These are phyloP conservation scores for Gymnopithys bicolor DNA, from an alignment of 2,797 vertebrate genomes.

Conservation along the genomic window DNA sequence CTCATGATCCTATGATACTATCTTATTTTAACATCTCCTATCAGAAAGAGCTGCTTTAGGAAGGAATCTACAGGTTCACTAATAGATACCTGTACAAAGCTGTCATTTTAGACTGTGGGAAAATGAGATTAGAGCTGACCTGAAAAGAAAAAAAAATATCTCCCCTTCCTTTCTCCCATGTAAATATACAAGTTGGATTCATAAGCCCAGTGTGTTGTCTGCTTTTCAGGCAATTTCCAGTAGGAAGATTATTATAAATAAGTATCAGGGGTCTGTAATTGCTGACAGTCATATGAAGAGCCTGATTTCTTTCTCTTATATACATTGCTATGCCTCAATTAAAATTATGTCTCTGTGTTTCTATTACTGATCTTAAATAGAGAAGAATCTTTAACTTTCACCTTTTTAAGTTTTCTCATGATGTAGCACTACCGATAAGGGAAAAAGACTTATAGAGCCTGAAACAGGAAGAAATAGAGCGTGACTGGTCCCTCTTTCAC, in stretches of 20 bases:
- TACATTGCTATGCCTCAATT: background rate
- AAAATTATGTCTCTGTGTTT: background rate
- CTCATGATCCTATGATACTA: background rate
- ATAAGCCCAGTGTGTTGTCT: background rate
- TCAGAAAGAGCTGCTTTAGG: background rate
- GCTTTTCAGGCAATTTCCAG: background rate
- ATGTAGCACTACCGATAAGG: background rate
- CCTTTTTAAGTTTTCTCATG: background rate
- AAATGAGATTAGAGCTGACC: background rate
- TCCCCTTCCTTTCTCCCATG: background rate
- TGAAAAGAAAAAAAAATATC: background rate
- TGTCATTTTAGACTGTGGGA: background rate
- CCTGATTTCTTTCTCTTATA: background rate
- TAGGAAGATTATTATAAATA: background rate
- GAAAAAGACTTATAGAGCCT: background rate
- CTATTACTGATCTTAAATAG: slow-evolving; percentile 5
- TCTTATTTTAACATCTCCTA: slow-evolving; percentile 17
- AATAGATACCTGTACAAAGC: background rate
- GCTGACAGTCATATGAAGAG: background rate
- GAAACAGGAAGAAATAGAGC: background rate
- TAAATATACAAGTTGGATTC: background rate
- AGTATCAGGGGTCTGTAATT: background rate
- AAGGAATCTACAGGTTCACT: background rate
- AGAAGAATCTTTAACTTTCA: background rate
- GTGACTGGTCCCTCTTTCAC: background rate